Evolutionary conservation across 2,113 vertebrate genomes (phyloP).

Genomic region (Trichechus manatus): DNA sequence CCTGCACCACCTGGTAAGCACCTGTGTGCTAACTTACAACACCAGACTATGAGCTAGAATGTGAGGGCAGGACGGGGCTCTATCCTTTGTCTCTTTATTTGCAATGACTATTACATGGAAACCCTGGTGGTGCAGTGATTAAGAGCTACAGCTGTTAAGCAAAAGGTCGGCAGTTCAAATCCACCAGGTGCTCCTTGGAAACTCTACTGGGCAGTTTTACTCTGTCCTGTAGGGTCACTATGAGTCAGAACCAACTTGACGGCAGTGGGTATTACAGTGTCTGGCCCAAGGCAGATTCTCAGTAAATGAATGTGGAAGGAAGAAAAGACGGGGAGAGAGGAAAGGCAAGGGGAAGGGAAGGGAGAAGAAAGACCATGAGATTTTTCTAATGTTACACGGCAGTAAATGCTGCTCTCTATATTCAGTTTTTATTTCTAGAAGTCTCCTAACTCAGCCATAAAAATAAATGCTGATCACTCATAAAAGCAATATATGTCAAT

Average conservation of each 20-base stretch:
- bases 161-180: no score
- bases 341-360: background rate
- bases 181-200: no score
- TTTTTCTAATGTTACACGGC: slow-evolving; percentile 28
- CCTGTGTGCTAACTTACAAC: background rate
- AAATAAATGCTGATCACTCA: slow-evolving; percentile 48
- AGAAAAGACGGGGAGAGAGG: background rate
- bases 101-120: background rate
- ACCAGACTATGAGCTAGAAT: background rate
- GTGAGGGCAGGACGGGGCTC: background rate
- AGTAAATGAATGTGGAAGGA: background rate
- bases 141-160: no score
- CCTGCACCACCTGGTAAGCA: background rate
- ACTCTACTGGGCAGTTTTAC: no score
- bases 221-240: no score
- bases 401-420: slow-evolving; percentile 35
- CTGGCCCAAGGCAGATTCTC: background rate
- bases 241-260: no score
- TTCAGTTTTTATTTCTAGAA: slow-evolving; percentile 63
- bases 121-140: no score
- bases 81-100: background rate
- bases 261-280: no score
- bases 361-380: background rate
- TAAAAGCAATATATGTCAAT: slow-evolving; percentile 54
- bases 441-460: slow-evolving; percentile 60